Conservation (phyloP, 2,888 invertebrate genomes). For the Parapristionchus giblindavisi region DNA sequence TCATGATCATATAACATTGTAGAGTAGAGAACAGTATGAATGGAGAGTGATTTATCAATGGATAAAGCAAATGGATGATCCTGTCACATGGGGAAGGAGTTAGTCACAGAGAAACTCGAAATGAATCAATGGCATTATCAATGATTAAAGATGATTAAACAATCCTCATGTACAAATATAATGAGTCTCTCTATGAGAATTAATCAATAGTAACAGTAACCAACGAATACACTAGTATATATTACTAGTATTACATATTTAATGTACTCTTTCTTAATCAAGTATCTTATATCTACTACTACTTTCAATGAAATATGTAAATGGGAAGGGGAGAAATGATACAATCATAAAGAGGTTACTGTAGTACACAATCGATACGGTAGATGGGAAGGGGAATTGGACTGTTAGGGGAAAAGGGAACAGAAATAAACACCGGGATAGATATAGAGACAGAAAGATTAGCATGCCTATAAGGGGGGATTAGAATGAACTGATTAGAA, state of each 20-base stretch:
- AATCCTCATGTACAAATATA: too few relatives aligned
- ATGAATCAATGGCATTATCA: slow-evolving; percentile 26
- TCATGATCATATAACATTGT: slow-evolving; percentile 25
- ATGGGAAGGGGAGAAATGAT: background rate
- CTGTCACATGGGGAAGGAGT: slow-evolving; percentile 27
- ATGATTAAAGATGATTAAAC: too few relatives aligned
- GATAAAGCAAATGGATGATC: background rate
- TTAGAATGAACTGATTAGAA: too few relatives aligned
- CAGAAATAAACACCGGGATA: slow-evolving; percentile 18
- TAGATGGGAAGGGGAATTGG: slow-evolving; percentile 5
- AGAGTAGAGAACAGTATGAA: background rate
- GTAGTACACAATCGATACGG: too few relatives aligned
- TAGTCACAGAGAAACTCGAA: slow-evolving; percentile 33
- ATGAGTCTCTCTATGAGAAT: too few relatives aligned
- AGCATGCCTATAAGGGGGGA: too few relatives aligned
- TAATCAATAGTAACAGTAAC: too few relatives aligned
- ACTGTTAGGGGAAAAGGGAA: slow-evolving; percentile 5
- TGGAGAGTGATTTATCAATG: background rate
- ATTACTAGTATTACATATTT: too few relatives aligned
- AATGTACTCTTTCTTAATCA: slow-evolving; percentile 12
- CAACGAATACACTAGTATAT: too few relatives aligned
- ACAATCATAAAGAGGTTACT: background rate
- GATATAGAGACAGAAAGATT: slow-evolving; percentile 21
- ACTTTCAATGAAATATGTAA: background rate
- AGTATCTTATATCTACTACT: slow-evolving; percentile 3